Evolutionary conservation across 37 sponge, comb jelly and placozoan genomes (phyloP), one percentile per base, ranked within the genome.

Genomic region (Haliclona indistincta): DNA sequence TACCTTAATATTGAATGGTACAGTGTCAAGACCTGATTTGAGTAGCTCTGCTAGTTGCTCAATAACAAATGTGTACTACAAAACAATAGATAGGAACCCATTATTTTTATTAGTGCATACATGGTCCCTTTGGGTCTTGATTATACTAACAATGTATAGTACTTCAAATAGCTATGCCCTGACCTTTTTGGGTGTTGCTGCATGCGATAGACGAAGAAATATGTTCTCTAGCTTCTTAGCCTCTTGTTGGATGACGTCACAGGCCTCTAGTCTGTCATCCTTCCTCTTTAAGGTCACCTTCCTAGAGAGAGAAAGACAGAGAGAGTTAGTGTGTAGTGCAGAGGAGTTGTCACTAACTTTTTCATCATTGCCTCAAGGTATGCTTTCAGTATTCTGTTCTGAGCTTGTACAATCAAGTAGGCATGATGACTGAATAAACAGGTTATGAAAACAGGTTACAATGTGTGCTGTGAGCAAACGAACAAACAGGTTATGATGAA

Each of bases 281-380:
- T 86, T 81, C 64, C 80, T 86, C 87, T 86, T 86, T 26, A 80
- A 80, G 17, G 80, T 81, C 73, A 80, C 75, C 43, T 81, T 68
- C 61, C 87, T 86, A 38, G 41, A 33, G 19, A 26, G 36, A 33
- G 35, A 53, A 32, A 34, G 23, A 47, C n/a, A n/a, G n/a, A n/a
- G n/a, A n/a, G n/a, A n/a, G 28, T 52, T 32, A 36, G 34, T 77
- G 55, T 19, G 45, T 37, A 32, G 32, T n/a, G 30, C 25, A 22
- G 20, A 47, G 45, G 28, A 64, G 64, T 28, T 17, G 39, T 35
- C 17, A 34, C 79, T 74, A 26, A 89, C 89, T 74, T 89, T 53
- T 77, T 63, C 66, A 91, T 73, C 56, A 93, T 70, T 6, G 85
- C 82, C 38, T 81, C 77, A 42, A 82, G 20, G 52, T 93, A 93